Conservation (phyloP, 2,113 vertebrate species). For the Centropus unirufus region DNA sequence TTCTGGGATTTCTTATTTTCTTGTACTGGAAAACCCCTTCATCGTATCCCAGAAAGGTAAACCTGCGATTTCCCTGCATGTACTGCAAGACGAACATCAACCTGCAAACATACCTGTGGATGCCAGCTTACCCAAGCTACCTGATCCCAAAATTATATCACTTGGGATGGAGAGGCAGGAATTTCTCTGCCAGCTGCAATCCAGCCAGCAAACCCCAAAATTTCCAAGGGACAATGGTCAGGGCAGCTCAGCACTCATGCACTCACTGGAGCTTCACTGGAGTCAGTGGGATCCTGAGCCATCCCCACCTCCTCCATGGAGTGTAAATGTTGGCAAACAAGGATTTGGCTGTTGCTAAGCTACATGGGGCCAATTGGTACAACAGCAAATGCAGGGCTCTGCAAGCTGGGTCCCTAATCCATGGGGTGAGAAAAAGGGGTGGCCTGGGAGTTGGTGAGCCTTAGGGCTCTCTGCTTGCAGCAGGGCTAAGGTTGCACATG, state of each 20-base stretch:
- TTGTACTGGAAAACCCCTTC: background rate
- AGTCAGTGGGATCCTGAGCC: background rate
- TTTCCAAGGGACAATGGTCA: background rate
- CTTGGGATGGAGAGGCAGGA: background rate
- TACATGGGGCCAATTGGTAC: background rate
- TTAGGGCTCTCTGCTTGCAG: accelerated
- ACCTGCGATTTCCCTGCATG: background rate
- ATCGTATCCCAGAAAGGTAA: background rate
- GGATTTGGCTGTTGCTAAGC: background rate
- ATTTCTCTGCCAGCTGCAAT: background rate
- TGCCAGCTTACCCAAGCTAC: accelerated
- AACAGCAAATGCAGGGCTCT: accelerated
- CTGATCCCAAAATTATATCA: accelerated
- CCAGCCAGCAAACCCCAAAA: background rate
- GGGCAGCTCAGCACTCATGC: background rate
- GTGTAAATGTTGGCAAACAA: background rate
- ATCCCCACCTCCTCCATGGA: accelerated
- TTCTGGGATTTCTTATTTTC: background rate
- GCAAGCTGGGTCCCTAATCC: background rate
- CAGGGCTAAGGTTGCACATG: accelerated
- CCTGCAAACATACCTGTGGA: background rate
- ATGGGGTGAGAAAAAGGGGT: background rate
- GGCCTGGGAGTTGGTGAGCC: background rate
- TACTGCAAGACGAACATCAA: background rate
- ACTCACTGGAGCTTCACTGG: accelerated